Evolutionary conservation across 1,140 invertebrate genomes (phyloP), one percentile per base, ranked within the genome.

Genomic region (Neodiprion virginianus): DNA sequence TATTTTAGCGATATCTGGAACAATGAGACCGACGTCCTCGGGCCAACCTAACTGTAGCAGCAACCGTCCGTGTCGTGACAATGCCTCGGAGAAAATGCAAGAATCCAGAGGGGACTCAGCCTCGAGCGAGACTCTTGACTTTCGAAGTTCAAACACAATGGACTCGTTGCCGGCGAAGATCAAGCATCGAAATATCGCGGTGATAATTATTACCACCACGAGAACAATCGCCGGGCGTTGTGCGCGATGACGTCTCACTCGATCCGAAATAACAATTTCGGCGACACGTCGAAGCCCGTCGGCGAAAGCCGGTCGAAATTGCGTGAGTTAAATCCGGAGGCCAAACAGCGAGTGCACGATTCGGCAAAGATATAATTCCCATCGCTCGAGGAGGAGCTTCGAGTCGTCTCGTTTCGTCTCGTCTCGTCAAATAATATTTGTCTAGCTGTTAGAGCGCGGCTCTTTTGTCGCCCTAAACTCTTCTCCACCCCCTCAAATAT

Each of bases 371-470:
- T 40, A 21, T 21, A 40, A 40, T 40, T 40, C 28, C 28, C 28
- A 40, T 40, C 28, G 28, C 28, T 40, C 28, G 28, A 40, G 28
- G 28, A 40, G 28, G 28, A 40, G 28, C 28, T 40, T 40, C 28
- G 28, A 40, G 28, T 40, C 67, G 49, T 70, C 40, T 73, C 73
- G 65, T 67, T 14, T 40, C 71, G 61, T 68, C 9, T 48, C 72
- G 73, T 78, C n/a, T 78, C 79, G 84, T 82, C 80, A 83, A 81
- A 79, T 84, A 79, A 82, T 86, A 80, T 86, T 86, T 86, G 80
- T 81, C 75, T 79, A 81, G 81, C 74, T 71, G 72, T 73, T 72
- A 72, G 67, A 71, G 72, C 65, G 74, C 69, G 67, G 75, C 48
- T 72, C 23, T 70, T 40, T 73, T 78, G 73, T 75, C 77, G 75